Evolutionary conservation across 2,113 vertebrate species (phyloP).

Genomic region (Actenoides lindsayi): DNA sequence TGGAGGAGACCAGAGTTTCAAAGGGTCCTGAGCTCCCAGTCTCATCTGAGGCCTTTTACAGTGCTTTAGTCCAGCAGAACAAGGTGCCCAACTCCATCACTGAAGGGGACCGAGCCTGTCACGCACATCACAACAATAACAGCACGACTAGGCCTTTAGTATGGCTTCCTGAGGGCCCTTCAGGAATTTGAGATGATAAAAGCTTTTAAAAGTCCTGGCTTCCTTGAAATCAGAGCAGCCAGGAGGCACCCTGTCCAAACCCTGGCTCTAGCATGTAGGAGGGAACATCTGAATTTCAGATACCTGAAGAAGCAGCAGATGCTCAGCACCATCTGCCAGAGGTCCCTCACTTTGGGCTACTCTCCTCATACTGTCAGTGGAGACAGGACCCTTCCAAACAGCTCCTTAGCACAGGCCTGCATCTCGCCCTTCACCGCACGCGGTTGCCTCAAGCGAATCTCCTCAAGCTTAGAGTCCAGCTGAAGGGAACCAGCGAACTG

Average conservation of each 20-base stretch:
- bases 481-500: background rate
- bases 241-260: background rate
- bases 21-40: fast-evolving
- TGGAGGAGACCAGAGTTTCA: background rate
- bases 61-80: background rate
- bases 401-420: fast-evolving
- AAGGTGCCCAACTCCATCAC: background rate
- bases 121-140: fast-evolving
- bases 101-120: background rate
- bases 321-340: background rate
- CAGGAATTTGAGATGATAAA: background rate
- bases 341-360: fast-evolving
- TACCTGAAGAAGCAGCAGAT: background rate
- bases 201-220: background rate
- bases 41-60: background rate
- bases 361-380: background rate
- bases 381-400: background rate
- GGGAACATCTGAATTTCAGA: background rate
- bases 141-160: background rate
- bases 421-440: background rate
- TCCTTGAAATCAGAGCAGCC: background rate
- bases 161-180: background rate
- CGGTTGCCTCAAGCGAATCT: background rate
- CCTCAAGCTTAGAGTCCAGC: background rate
- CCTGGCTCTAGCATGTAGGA: background rate